These are phyloP conservation scores for Astreopora myriophthalma DNA, from an alignment of 64 coral and sea anemone genomes.

Conservation along the genomic window DNA sequence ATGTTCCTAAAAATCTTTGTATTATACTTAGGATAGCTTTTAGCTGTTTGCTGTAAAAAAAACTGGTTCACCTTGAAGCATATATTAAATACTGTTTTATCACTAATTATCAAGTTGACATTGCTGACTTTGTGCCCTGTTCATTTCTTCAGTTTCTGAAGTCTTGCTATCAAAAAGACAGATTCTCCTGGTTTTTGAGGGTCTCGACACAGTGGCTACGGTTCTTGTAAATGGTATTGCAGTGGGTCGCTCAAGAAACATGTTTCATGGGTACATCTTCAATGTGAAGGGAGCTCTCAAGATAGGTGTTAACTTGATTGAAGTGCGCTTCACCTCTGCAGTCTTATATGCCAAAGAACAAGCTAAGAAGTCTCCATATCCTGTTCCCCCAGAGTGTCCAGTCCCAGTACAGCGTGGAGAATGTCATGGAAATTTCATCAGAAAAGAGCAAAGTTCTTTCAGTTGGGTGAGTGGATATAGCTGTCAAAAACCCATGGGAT, in stretches of 20 bases:
- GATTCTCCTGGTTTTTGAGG: slow-evolving; percentile 86
- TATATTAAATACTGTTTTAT: background rate
- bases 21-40: no score
- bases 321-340: slow-evolving; percentile 87
- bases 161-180: slow-evolving; percentile 70
- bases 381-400: slow-evolving; percentile 86
- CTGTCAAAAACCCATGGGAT: background rate
- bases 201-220: slow-evolving; percentile 86
- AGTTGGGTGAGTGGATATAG: slow-evolving; percentile 83
- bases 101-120: background rate
- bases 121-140: background rate
- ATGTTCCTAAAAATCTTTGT: no score
- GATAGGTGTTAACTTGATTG: slow-evolving; percentile 78
- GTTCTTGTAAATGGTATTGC: slow-evolving; percentile 68
- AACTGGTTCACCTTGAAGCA: no score
- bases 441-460: slow-evolving; percentile 98
- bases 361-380: slow-evolving; percentile 71
- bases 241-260: slow-evolving; percentile 85
- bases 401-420: slow-evolving; percentile 93
- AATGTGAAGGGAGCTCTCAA: slow-evolving; percentile 68
- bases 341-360: slow-evolving; percentile 75
- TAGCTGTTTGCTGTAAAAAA: no score
- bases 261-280: slow-evolving; percentile 94
- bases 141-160: slow-evolving; percentile 62
- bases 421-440: slow-evolving; percentile 95